Evolutionary conservation across 2,797 vertebrate genomes (phyloP), one percentile per base, ranked within the genome.

Genomic region (Distichodus sexfasciatus): DNA sequence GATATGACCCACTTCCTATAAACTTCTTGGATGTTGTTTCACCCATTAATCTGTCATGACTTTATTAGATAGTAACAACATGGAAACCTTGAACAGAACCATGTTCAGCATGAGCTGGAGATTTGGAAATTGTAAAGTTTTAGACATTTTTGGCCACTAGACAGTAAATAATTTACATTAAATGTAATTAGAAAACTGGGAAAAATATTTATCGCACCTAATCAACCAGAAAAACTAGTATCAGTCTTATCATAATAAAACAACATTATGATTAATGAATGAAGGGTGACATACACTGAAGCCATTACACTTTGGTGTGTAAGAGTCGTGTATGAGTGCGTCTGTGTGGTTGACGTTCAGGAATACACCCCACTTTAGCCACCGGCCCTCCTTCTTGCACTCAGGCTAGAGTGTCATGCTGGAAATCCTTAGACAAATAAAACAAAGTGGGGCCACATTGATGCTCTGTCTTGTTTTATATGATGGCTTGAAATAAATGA

Each of bases 381-480:
- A 62, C 41, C 15, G 50, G 55, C 53, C 43, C 50, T 17, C 41
- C 46, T 59, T 48, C 53, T 64, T 60, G 67, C 77, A 71, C 64
- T 69, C 41, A 71, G 51, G 50, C 63, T 66, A 66, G 28, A 87
- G 87, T 87, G 87, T 88, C 87, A 84, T 71, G 76, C 84, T 89
- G 91, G 88, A 92, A 92, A 91, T 88, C 86, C 84, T 90, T 88
- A 86, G 87, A 90, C 90, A 91, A 91, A 91, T 91, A 91, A 90
- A 92, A 91, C 90, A 91, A 90, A 92, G 90, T 91, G 88, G 88
- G 84, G 83, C 85, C 83, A 83, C 90, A 90, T 92, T 80, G 89
- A 93, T 91, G 89, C 90, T 89, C 91, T 90, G 90, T 91, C 90
- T 92, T 91, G 89, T 91, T 91, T 92, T 92, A 93, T 92, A 92